A percentile compares a stretch with the other conserved stretches of the same genome.
phyloP scores from a whole-genome alignment of 2,888 invertebrate genomes.

The Drosophila sordidapex region DNA sequence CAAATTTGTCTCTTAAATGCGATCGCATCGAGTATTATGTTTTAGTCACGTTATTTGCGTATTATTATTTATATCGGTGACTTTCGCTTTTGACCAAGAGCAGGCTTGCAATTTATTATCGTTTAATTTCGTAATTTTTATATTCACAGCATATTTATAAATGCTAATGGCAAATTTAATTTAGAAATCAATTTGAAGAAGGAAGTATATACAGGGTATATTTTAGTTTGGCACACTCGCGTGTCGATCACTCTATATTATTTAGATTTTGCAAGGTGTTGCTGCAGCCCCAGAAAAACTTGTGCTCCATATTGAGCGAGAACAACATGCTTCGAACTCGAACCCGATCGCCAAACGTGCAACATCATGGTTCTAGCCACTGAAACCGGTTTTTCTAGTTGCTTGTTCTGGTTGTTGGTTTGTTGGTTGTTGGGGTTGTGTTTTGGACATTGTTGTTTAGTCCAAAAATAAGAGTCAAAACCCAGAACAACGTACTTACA shows the following conservation, averaged over 20 bases:
- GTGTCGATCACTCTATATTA: neutral
- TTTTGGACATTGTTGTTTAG: slow-evolving; percentile 41
- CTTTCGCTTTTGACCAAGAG: neutral
- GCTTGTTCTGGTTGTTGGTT: slow-evolving; percentile 10
- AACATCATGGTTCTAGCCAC: slow-evolving; percentile 71
- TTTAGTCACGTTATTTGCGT: neutral
- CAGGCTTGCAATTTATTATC: neutral
- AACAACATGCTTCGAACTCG: slow-evolving; percentile 35
- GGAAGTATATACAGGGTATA: neutral
- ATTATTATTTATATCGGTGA: neutral
- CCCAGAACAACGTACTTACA: slow-evolving; percentile 26
- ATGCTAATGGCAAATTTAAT: neutral
- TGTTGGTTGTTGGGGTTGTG: slow-evolving; percentile 33
- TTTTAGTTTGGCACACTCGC: neutral
- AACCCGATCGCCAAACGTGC: slow-evolving; percentile 52
- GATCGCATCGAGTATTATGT: neutral
- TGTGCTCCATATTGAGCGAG: slow-evolving; percentile 63
- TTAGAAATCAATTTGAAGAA: neutral
- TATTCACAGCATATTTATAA: neutral
- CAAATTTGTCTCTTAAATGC: neutral
- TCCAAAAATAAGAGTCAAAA: slow-evolving; percentile 70
- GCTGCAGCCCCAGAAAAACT: slow-evolving; percentile 35
- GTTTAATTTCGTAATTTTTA: neutral
- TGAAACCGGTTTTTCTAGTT: slow-evolving; percentile 69
- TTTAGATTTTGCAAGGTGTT: slow-evolving; percentile 33